These are phyloP conservation scores for Nannospalax galili DNA, from an alignment of 2,113 vertebrate genomes.

Conservation along the genomic window DNA sequence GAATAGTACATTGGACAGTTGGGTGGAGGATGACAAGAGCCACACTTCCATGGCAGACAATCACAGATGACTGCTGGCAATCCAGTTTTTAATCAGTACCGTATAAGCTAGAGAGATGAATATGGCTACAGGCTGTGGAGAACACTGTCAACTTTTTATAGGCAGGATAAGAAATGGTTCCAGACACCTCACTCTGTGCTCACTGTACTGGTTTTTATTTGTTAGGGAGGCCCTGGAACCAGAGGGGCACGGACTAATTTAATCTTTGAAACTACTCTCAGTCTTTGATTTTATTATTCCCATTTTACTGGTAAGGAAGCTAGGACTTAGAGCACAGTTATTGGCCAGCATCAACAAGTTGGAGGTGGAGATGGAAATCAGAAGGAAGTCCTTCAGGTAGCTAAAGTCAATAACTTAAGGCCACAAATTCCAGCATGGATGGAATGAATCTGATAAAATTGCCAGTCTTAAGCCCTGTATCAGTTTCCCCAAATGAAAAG, in stretches of 20 bases:
- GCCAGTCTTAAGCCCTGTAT: not conserved
- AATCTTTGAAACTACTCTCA: not conserved
- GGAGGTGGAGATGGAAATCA: not conserved
- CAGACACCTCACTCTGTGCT: slow-evolving; percentile 64
- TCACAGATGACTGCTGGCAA: slow-evolving; percentile 87
- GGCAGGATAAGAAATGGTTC: slow-evolving; percentile 76
- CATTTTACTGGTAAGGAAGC: slow-evolving; percentile 21
- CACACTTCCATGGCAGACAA: slow-evolving; percentile 82
- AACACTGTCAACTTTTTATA: slow-evolving; percentile 78
- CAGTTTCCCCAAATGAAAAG: not conserved
- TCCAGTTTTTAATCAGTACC: slow-evolving; percentile 87
- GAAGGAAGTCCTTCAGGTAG: not conserved
- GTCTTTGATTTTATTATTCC: not conserved
- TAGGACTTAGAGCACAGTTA: too few relatives aligned
- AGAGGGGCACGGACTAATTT: not conserved
- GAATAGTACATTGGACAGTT: slow-evolving; percentile 90
- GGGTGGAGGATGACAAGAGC: slow-evolving; percentile 86
- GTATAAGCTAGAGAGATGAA: slow-evolving; percentile 84
- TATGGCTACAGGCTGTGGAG: slow-evolving; percentile 77
- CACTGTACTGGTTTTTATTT: slow-evolving; percentile 52
- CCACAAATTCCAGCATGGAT: not conserved
- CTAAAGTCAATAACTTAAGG: not conserved
- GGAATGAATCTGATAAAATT: not conserved
- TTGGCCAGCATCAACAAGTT: not conserved
- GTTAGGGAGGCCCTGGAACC: not conserved